These are phyloP conservation scores for Thunnus maccoyii DNA, from an alignment of 2,113 vertebrate species.

Conservation along the genomic window DNA sequence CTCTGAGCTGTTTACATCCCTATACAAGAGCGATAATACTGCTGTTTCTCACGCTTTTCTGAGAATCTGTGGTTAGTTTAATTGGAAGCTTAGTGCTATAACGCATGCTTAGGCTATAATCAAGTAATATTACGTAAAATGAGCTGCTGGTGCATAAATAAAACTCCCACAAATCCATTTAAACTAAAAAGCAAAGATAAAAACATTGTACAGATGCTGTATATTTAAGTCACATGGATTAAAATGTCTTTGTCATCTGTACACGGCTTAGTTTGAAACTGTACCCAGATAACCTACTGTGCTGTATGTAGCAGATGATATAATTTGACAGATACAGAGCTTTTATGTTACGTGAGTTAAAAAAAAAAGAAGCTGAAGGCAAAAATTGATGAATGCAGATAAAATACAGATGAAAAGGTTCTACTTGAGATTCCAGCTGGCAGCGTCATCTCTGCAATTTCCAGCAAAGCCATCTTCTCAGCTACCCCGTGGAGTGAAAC, in stretches of 20 bases:
- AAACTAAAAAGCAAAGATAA: background rate
- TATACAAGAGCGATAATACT: background rate
- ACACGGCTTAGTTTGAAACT: background rate
- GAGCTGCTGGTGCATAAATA: background rate
- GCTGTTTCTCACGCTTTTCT: background rate
- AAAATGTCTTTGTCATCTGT: background rate
- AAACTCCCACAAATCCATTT: background rate
- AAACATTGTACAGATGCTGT: background rate
- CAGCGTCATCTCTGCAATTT: constrained; percentile 24
- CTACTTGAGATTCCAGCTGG: constrained; percentile 46
- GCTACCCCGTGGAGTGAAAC: constrained; percentile 34
- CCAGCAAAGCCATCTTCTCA: constrained; percentile 33
- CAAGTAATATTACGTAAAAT: background rate
- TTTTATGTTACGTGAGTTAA: constrained; percentile 22
- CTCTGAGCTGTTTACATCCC: constrained; percentile 13
- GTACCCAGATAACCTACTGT: background rate
- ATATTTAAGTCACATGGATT: background rate
- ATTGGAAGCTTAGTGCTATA: constrained; percentile 7
- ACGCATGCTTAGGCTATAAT: constrained; percentile 10
- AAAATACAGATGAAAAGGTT: constrained; percentile 30
- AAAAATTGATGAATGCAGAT: constrained; percentile 16
- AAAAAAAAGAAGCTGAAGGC: constrained; percentile 8
- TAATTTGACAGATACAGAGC: background rate
- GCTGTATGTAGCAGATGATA: constrained; percentile 5
- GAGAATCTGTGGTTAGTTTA: background rate